These are phyloP conservation scores for Thecophora atra DNA, from an alignment of 2,888 invertebrate species.

Conservation along the genomic window DNA sequence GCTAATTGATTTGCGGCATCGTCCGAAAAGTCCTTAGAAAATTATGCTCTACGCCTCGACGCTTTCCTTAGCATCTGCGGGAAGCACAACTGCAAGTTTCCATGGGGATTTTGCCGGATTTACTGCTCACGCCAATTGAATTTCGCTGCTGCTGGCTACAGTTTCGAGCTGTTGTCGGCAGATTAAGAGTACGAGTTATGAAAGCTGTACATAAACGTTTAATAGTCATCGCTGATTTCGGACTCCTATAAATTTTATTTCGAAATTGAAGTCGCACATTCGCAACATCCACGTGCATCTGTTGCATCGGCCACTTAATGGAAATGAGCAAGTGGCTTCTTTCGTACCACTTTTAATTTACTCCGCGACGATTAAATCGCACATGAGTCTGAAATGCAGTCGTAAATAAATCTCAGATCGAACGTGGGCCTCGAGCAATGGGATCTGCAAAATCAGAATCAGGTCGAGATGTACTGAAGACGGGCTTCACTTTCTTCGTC, in stretches of 20 bases:
- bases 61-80: neutral
- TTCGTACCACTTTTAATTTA: neutral
- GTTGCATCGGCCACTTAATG: neutral
- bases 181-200: no score
- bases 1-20: no score
- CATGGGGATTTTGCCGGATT: neutral
- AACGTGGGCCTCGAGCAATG: neutral
- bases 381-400: neutral
- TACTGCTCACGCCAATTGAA: neutral
- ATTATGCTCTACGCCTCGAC: no score
- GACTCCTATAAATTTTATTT: constrained; percentile 12
- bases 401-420: neutral
- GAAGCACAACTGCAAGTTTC: neutral
- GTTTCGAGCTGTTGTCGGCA: neutral
- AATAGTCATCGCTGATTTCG: constrained; percentile 10
- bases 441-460: neutral
- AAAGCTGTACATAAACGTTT: neutral
- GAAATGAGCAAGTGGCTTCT: neutral
- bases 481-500: neutral
- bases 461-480: neutral
- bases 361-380: neutral
- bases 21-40: no score
- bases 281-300: neutral
- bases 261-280: neutral
- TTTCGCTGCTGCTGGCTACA: neutral